Evolutionary conservation across 2,797 vertebrate species (phyloP), one percentile per base, ranked within the genome.

Genomic region (Rhabdophis nuchalis): DNA sequence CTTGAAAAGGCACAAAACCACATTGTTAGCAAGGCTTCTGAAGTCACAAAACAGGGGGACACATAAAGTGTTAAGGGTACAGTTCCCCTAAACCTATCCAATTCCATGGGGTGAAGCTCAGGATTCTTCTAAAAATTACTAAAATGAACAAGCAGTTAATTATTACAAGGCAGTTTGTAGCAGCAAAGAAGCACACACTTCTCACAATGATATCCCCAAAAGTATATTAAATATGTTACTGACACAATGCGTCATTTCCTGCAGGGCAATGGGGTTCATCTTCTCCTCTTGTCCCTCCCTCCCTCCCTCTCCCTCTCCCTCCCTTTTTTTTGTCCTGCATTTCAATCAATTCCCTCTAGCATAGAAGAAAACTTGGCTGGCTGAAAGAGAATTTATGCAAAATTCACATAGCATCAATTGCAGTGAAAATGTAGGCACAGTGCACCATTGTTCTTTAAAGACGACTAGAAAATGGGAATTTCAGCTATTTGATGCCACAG

Each of bases 381-480:
- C 90, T 95, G 60, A 29, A 72, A 61, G 88, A 92, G 36, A 88
- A 95, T 95, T 96, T 95, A 93, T 93, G 58, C 85, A 68, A 95
- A 93, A 91, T 53, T 56, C 52, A 36, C 32, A 77, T 5, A 50
- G n/a, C 61, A 53, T 36, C 64, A 56, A 7, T 89, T 53, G 64
- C 6, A 3, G 29, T 77, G 54, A 58, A 72, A 92, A 91, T 92
- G 88, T 91, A 68, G 95, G 92, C 92, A 89, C 91, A 91, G 86
- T 93, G 27, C 92, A 94, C 91, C 94, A 90, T 85, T 85, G 93
- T 95, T 64, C 56, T 96, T 95, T 93, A 93, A 95, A 97, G 96
- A 94, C 93, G 36, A 93, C 96, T 94, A 95, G 6, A 95, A 77
- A 96, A 96, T 92, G 94, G 92, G 94, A 96, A 96, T 92, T 82